Evolutionary conservation across 2,113 vertebrate genomes (phyloP), one percentile per base, ranked within the genome.

Genomic region (Otolemur garnettii): DNA sequence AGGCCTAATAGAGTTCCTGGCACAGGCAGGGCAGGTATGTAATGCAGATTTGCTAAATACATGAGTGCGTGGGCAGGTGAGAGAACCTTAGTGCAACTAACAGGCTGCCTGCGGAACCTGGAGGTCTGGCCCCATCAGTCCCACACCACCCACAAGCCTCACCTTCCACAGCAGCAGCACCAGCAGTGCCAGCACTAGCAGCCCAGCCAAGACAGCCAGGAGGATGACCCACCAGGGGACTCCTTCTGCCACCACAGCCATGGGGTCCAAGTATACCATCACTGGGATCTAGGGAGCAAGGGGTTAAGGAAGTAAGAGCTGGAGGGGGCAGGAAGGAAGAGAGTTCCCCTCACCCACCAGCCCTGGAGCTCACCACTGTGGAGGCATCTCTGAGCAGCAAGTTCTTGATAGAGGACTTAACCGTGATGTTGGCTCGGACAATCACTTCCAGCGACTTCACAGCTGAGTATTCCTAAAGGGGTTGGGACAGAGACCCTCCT

Each of bases 141-240:
- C 42, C 53, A 18, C 42, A 18, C 19, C 53, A 8, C 26, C 75
- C 72, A 64, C 57, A 26, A 26, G 77, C 6, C 95, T 98, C 98
- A 99, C 99, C 99, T 99, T 99, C 99, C 99, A 99, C 89, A 99
- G 97, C 62, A 99, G 95, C 94, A 98, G 98, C 87, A 99, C 99
- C 8, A 99, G 96, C 50, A 99, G 97, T 0, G 99, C 98, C 57
- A 99, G 97, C 35, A 99, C 98, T 33, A 99, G 97, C 90, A 99
- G 97, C 35, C 99, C 99, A 0, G 99, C 99, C 95, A 99, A 98
- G 3, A 99, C 93, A 0, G 99, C 99, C 71, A 99, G 98, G 55
- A 99, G 98, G 95, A 99, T 99, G 95, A 99, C 99, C 99, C 99
- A 99, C 99, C 99, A 99, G 11, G 99, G 99, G 77, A 99, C 98